Percentiles rank a stretch among this genome's conserved stretches.
These are phyloP conservation scores for Brachionus paranguensis DNA, from an alignment of 1,140 invertebrate genomes.

Conservation along the genomic window DNA sequence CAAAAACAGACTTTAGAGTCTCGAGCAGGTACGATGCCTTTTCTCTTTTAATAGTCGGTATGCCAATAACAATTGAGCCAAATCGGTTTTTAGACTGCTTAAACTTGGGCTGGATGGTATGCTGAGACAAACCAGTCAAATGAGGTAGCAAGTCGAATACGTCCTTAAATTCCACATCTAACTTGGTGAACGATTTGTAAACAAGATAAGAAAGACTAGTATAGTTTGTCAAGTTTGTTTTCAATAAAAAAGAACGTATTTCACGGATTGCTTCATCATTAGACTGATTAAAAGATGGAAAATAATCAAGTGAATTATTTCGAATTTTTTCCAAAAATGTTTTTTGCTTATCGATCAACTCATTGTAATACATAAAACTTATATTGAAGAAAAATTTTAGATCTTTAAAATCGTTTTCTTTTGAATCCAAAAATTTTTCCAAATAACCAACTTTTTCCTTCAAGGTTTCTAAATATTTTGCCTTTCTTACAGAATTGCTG, in stretches of 20 bases:
- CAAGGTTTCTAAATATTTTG: too few species aligned
- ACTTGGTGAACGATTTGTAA: conserved; percentile 39
- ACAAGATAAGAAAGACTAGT: conserved; percentile 6
- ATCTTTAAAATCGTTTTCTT: neutral
- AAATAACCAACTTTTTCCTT: neutral
- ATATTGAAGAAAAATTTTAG: neutral
- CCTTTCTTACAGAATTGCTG: too few species aligned
- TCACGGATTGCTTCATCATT: neutral
- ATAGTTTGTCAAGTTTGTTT: conserved; percentile 24
- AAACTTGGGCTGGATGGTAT: conserved; percentile 23
- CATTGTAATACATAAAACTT: neutral
- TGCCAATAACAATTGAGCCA: conserved; percentile 74
- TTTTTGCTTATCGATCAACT: conserved; percentile 8
- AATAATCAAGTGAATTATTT: neutral
- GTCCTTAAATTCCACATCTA: conserved; percentile 13
- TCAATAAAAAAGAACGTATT: neutral
- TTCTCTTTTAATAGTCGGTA: conserved; percentile 80
- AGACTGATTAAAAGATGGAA: neutral
- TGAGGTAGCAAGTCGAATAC: conserved; percentile 15
- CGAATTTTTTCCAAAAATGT: neutral
- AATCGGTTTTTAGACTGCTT: conserved; percentile 40
- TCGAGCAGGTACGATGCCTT: conserved; percentile 79
- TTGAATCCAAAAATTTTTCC: neutral
- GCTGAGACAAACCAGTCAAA: neutral
- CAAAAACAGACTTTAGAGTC: conserved; percentile 78